These are phyloP conservation scores for Ooceraea biroi DNA, from an alignment of 1,140 invertebrate species.

Conservation along the genomic window DNA sequence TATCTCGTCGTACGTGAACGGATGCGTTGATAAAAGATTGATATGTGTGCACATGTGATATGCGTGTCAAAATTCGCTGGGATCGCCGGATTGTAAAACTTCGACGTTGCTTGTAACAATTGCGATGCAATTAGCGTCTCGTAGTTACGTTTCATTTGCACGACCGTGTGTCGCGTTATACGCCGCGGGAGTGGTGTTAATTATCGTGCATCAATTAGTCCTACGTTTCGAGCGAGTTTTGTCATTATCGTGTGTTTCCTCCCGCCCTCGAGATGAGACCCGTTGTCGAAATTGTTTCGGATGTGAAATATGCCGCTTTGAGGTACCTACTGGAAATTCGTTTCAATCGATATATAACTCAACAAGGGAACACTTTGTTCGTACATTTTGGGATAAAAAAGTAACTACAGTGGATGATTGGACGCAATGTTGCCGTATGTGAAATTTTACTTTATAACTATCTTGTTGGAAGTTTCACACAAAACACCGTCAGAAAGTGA, in stretches of 20 bases:
- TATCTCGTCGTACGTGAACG: neutral
- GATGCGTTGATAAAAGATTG: neutral
- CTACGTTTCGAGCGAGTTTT: conserved; percentile 15
- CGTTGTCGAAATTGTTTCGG: conserved; percentile 30
- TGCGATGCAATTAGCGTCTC: conserved; percentile 30
- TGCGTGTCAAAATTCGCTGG: neutral
- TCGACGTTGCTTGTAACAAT: neutral
- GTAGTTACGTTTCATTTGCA: conserved; percentile 35
- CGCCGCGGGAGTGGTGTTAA: conserved; percentile 39
- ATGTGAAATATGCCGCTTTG: neutral
- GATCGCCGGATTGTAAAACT: neutral
- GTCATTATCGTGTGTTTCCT: conserved; percentile 46
- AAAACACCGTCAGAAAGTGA: neutral
- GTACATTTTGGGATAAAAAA: conserved; percentile 8
- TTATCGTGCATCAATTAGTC: conserved; percentile 56
- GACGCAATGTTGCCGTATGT: neutral
- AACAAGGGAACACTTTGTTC: neutral
- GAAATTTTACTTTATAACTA: neutral
- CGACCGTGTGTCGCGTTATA: conserved; percentile 1
- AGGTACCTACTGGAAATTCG: conserved; percentile 7
- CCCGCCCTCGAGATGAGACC: conserved; percentile 1
- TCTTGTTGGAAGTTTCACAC: neutral
- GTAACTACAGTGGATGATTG: conserved; percentile 12
- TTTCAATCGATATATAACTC: conserved; percentile 9
- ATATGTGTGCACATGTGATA: neutral